Evolutionary conservation across 2,888 invertebrate species (phyloP).

Genomic region (Unio pictorum): DNA sequence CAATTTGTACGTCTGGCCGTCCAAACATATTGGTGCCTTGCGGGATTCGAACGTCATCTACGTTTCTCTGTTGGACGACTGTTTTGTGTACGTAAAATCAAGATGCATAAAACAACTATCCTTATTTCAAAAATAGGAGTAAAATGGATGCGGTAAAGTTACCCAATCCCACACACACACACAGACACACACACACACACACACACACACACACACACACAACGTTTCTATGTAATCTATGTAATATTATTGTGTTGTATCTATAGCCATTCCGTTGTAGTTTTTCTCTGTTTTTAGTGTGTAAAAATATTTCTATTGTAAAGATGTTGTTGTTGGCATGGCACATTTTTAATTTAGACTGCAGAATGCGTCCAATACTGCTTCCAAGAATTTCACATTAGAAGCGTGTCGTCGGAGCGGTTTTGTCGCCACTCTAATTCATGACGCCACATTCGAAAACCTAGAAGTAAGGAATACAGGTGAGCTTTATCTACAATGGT

Average conservation of each 20-base stretch:
- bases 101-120: not conserved
- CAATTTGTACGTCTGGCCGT: conserved; percentile 49
- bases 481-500: conserved; percentile 1
- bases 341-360: not conserved
- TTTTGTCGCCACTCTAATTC: conserved; percentile 10
- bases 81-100: conserved; percentile 31
- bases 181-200: not conserved
- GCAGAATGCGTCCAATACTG: conserved; percentile 14
- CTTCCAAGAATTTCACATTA: conserved; percentile 39
- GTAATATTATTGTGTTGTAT: too few relatives aligned
- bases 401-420: conserved; percentile 46
- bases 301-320: too few relatives aligned
- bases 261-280: too few relatives aligned
- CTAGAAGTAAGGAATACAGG: conserved; percentile 51
- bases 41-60: conserved; percentile 33
- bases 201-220: too few relatives aligned
- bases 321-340: not conserved
- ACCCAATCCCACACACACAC: too few relatives aligned
- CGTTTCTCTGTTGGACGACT: conserved; percentile 33
- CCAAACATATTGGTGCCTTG: conserved; percentile 27
- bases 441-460: conserved; percentile 23
- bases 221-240: too few relatives aligned
- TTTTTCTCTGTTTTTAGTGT: too few relatives aligned
- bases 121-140: conserved; percentile 1
- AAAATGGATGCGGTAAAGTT: not conserved